Base-by-base conservation (phyloP, 2,797 vertebrate genomes). In the Ctenosaura bakeri region DNA sequence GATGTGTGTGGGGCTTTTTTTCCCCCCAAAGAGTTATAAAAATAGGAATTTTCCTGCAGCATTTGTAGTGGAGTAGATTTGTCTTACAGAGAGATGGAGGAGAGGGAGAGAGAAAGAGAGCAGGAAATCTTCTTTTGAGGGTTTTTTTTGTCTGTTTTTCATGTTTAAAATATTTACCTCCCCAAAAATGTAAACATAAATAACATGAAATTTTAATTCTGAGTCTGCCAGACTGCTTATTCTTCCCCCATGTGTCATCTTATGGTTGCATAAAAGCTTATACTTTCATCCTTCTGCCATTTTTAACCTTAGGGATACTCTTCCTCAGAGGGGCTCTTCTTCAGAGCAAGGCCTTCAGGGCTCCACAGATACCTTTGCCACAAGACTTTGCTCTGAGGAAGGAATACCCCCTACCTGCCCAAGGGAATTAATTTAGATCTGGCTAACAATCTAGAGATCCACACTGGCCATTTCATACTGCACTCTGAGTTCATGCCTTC, bases 31-130 rank as follows among this genome's bases (percentile, higher is more conserved):
- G 35, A 46, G 16, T 79, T 85, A 89, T 74, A 85, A 89, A 89
- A 89, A 85, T 79, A 89, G 74, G 50, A 71, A 24, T 89, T 84
- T 89, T 62, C 62, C 35, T 78, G 18, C 24, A 71, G 62, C 74
- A 79, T 22, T 89, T 59, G 64, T 46, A 78, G 20, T 76, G 79
- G 7, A 38, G 22, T 81, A 10, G 66, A 69, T 32, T 10, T 69
- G 13, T 69, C 66, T 32, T 69, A 69, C 18, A 69, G 32, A 32
- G 26, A 29, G 66, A 32, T 69, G 66, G 29, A 26, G 29, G 29
- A 32, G 29, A 32, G 29, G 29, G 29, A 32, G 29, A 32, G 29
- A 13, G 12, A 66, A 66, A 5, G 6, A 66, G 7, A 13, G 6
- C 29, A 13, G 7, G 10, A 13, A 0, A 69, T 32, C 9, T 69